Percentiles rank a stretch among this genome's conserved stretches.
Conservation (phyloP, 2,888 invertebrate species). For the Cheilosia pagana region DNA sequence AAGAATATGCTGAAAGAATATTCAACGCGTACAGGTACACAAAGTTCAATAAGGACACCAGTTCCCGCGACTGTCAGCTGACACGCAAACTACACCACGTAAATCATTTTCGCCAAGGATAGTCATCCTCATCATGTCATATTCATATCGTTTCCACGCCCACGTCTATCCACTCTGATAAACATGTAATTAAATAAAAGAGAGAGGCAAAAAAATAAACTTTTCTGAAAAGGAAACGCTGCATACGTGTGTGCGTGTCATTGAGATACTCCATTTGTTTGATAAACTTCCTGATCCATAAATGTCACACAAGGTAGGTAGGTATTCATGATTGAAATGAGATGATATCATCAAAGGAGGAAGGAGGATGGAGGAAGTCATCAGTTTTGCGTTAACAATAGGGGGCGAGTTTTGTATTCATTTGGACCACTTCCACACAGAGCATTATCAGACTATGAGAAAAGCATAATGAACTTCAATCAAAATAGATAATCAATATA, state of each 20-base stretch:
- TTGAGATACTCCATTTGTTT: neutral
- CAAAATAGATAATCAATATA: no score
- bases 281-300: slow-evolving; percentile 10
- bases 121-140: neutral
- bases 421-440: no score
- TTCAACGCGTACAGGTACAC: neutral
- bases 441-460: no score
- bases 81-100: slow-evolving; percentile 2
- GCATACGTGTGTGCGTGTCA: neutral
- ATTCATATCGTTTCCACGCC: no score
- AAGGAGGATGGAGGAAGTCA: neutral
- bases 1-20: slow-evolving; percentile 11
- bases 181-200: slow-evolving; percentile 41
- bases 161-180: slow-evolving; percentile 1
- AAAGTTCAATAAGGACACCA: neutral
- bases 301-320: neutral
- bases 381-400: neutral
- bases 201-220: no score
- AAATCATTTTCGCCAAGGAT: neutral
- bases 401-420: no score
- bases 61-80: neutral
- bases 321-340: neutral
- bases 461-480: no score
- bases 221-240: neutral
- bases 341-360: neutral